Evolutionary conservation across 1,140 invertebrate species (phyloP).

Genomic region (Cephus cinctus): DNA sequence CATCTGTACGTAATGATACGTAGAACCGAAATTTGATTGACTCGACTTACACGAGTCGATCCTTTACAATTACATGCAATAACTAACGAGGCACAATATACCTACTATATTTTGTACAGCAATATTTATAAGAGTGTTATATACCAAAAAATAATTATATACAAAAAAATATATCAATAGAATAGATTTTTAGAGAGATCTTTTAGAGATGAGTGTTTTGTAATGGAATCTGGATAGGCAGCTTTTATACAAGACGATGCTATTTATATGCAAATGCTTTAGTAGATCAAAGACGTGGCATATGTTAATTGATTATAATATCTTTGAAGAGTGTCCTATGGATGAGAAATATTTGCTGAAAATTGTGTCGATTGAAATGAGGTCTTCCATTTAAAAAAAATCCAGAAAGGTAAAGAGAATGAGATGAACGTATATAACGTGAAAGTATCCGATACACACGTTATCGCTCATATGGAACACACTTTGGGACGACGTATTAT

Average conservation of each 20-base stretch:
- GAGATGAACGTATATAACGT: slow-evolving; percentile 2
- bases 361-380: slow-evolving; percentile 33
- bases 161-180: slow-evolving; percentile 13
- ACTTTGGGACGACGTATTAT: background rate
- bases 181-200: slow-evolving; percentile 36
- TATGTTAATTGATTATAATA: slow-evolving; percentile 12
- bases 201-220: slow-evolving; percentile 18
- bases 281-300: slow-evolving; percentile 13
- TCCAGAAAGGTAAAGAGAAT: background rate
- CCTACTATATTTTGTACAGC: slow-evolving; percentile 41
- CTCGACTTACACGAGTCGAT: too few relatives aligned
- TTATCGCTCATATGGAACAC: too few relatives aligned
- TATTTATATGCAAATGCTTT: slow-evolving; percentile 11
- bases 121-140: slow-evolving; percentile 21
- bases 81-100: slow-evolving; percentile 36
- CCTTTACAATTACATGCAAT: slow-evolving; percentile 34
- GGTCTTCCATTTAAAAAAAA: slow-evolving; percentile 34
- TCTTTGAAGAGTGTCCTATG: slow-evolving; percentile 20
- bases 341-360: slow-evolving; percentile 19
- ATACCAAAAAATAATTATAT: slow-evolving; percentile 20
- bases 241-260: slow-evolving; percentile 11
- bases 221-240: slow-evolving; percentile 5
- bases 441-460: slow-evolving; percentile 19
- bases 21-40: too few relatives aligned
- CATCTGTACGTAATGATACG: too few relatives aligned